Evolutionary conservation across 2,797 vertebrate species (phyloP).

Genomic region (Sebastes aleutianus): DNA sequence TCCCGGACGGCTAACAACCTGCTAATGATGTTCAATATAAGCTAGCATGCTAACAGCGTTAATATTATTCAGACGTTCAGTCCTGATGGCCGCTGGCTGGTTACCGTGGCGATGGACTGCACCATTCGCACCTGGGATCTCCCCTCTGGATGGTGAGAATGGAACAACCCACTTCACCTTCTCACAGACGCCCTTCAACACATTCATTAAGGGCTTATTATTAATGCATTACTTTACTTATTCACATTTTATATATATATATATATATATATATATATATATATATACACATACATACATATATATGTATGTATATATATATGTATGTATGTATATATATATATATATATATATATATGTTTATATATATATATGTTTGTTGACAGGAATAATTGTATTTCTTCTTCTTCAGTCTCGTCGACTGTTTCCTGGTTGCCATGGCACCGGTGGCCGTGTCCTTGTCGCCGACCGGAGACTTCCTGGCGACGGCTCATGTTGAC

Average conservation of each 20-base stretch:
- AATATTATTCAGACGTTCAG: slow-evolving; percentile 85
- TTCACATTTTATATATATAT: no score
- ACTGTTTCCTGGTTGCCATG: slow-evolving; percentile 91
- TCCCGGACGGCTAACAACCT: background rate
- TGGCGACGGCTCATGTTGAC: slow-evolving; percentile 93
- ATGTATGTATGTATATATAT: no score
- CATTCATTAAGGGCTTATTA: background rate
- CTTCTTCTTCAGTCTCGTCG: slow-evolving; percentile 86
- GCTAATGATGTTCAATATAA: background rate
- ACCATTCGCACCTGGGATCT: slow-evolving; percentile 95
- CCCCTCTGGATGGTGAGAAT: slow-evolving; percentile 89
- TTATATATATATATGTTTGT: no score
- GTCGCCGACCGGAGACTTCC: slow-evolving; percentile 95
- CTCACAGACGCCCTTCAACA: background rate
- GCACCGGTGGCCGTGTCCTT: slow-evolving; percentile 89
- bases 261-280: background rate
- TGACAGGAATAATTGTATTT: background rate
- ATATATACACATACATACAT: no score
- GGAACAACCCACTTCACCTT: background rate
- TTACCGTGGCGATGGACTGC: slow-evolving; percentile 94
- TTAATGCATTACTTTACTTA: no score
- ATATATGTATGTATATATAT: no score
- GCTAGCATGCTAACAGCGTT: background rate
- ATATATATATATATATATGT: no score
- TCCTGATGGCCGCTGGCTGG: slow-evolving; percentile 94